Evolutionary conservation across 2,797 vertebrate genomes (phyloP).

Genomic region (Ctenopoma multispine): DNA sequence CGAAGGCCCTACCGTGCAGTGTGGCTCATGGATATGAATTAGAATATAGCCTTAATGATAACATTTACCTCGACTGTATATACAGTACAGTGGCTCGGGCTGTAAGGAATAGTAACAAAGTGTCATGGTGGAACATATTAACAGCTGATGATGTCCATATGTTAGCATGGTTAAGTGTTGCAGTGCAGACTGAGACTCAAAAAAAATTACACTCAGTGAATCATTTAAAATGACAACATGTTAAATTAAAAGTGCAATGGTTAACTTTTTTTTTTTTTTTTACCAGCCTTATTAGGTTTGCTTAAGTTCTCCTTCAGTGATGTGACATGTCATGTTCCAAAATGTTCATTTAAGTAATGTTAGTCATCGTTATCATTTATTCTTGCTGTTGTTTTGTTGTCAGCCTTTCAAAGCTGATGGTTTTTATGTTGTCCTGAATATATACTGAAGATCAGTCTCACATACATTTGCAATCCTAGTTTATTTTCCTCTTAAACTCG

Average conservation of each 20-base stretch:
- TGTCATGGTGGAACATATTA: constrained; percentile 85
- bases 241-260: constrained; percentile 13
- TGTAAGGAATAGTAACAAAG: constrained; percentile 85
- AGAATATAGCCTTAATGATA: constrained; percentile 85
- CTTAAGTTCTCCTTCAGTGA: too few species aligned
- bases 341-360: background rate
- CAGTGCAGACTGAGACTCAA: constrained; percentile 29
- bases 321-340: background rate
- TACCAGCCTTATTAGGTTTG: background rate
- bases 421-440: too few species aligned
- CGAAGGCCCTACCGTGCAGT: constrained; percentile 76
- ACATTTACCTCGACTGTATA: constrained; percentile 88
- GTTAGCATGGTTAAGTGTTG: constrained; percentile 73
- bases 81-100: constrained; percentile 84
- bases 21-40: constrained; percentile 83
- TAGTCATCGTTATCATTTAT: background rate
- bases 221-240: constrained; percentile 38
- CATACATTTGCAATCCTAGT: too few species aligned
- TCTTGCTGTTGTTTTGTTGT: too few species aligned
- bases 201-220: constrained; percentile 22
- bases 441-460: too few species aligned
- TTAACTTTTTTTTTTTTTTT: too few species aligned
- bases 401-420: too few species aligned
- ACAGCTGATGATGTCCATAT: constrained; percentile 87
- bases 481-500: too few species aligned